Conservation (phyloP, 2,797 vertebrate species). For the Enteromius fasciolatus region DNA sequence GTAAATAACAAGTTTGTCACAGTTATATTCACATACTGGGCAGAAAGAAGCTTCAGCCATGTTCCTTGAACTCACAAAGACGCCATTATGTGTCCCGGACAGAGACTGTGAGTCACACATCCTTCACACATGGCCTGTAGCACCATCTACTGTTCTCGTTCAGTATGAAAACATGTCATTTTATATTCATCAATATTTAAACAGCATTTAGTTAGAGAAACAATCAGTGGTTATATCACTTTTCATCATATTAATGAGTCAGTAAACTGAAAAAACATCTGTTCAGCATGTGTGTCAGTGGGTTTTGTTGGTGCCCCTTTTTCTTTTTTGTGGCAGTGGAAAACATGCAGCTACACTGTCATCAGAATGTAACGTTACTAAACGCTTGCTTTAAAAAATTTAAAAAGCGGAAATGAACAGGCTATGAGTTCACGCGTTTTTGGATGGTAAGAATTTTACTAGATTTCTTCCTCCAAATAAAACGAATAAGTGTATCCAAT, state of each 20-base stretch:
- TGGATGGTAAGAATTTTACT: background rate
- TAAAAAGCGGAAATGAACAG: background rate
- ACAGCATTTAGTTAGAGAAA: background rate
- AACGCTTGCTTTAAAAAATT: background rate
- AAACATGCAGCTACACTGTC: background rate
- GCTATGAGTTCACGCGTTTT: background rate
- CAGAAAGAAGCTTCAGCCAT: slow-evolving; percentile 49
- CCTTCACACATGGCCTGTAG: slow-evolving; percentile 6
- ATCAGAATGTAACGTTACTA: background rate
- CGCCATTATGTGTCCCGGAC: slow-evolving; percentile 44
- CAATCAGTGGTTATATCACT: background rate
- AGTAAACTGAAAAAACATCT: background rate
- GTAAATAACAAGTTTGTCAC: background rate
- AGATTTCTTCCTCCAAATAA: no score
- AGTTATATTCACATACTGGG: background rate
- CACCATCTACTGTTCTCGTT: slow-evolving; percentile 49
- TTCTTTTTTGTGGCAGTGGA: background rate
- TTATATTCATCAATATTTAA: background rate
- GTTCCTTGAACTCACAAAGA: slow-evolving; percentile 50
- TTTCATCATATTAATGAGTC: background rate
- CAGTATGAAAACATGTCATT: background rate
- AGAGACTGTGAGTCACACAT: slow-evolving; percentile 48
- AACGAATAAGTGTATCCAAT: no score
- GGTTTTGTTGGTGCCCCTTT: background rate
- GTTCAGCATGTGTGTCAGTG: no score